Evolutionary conservation across 1,140 invertebrate species (phyloP).

Genomic region (Pogonognathellus flavescens): DNA sequence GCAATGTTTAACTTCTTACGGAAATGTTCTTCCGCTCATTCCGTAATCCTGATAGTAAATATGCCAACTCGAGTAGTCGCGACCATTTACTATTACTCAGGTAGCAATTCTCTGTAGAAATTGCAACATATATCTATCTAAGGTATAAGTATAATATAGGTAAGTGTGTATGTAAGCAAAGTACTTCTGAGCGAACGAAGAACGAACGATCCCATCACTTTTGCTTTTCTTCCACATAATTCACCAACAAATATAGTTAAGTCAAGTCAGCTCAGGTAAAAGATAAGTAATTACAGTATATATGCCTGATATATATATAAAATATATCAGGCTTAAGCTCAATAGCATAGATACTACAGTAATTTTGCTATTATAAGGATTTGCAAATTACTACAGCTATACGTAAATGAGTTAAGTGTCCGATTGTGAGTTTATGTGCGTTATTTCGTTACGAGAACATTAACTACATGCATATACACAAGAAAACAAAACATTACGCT

Average conservation of each 20-base stretch:
- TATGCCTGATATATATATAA: too few species aligned
- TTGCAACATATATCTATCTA: not conserved
- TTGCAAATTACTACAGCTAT: not conserved
- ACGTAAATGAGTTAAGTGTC: conserved; percentile 30
- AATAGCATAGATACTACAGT: not conserved
- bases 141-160: not conserved
- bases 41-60: conserved; percentile 3
- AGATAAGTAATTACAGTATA: too few species aligned
- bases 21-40: conserved; percentile 32
- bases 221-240: conserved; percentile 45
- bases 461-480: not conserved
- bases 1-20: conserved; percentile 1
- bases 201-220: conserved; percentile 13
- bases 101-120: too few species aligned
- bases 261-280: not conserved
- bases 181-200: not conserved
- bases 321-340: not conserved
- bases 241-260: not conserved
- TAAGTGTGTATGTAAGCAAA: not conserved
- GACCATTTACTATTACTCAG: too few species aligned
- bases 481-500: not conserved
- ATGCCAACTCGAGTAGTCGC: conserved; percentile 2
- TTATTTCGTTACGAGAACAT: not conserved
- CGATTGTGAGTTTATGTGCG: conserved; percentile 28
- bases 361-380: not conserved